Conservation (phyloP, 2,888 invertebrate genomes). For the Brachynemurus nebulosus region DNA sequence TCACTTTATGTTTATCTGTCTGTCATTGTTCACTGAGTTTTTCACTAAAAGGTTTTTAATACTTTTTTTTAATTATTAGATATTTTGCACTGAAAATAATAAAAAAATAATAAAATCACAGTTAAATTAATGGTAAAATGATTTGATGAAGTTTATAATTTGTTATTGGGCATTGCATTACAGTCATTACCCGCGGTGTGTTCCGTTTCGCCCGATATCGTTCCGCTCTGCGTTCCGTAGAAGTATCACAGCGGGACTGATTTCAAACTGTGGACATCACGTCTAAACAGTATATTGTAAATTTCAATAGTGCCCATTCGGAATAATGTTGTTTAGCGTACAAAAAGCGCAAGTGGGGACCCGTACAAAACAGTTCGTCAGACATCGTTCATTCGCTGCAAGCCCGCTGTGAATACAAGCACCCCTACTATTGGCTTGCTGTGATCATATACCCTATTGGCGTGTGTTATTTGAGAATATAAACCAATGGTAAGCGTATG, state of each 20-base stretch:
- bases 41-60: too few relatives aligned
- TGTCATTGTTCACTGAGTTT: too few relatives aligned
- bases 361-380: slow-evolving; percentile 15
- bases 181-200: slow-evolving; percentile 16
- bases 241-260: slow-evolving; percentile 33
- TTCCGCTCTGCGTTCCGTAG: slow-evolving; percentile 26
- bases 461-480: slow-evolving; percentile 22
- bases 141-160: too few relatives aligned
- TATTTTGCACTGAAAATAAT: too few relatives aligned
- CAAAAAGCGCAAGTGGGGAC: slow-evolving; percentile 14
- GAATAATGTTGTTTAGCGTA: slow-evolving; percentile 15
- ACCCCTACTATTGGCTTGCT: slow-evolving; percentile 26
- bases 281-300: slow-evolving; percentile 2
- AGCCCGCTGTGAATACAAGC: slow-evolving; percentile 24
- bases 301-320: slow-evolving; percentile 14
- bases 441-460: slow-evolving; percentile 22
- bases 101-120: too few relatives aligned
- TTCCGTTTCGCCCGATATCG: too few relatives aligned
- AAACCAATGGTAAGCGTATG: slow-evolving; percentile 23
- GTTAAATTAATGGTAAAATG: too few relatives aligned
- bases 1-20: too few relatives aligned
- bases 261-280: slow-evolving; percentile 7
- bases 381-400: slow-evolving; percentile 15
- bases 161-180: too few relatives aligned
- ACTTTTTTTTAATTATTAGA: too few relatives aligned